Evolutionary conservation across 1,140 invertebrate species (phyloP), one percentile per base, ranked within the genome.

Genomic region (Zaprionus camerounensis): DNA sequence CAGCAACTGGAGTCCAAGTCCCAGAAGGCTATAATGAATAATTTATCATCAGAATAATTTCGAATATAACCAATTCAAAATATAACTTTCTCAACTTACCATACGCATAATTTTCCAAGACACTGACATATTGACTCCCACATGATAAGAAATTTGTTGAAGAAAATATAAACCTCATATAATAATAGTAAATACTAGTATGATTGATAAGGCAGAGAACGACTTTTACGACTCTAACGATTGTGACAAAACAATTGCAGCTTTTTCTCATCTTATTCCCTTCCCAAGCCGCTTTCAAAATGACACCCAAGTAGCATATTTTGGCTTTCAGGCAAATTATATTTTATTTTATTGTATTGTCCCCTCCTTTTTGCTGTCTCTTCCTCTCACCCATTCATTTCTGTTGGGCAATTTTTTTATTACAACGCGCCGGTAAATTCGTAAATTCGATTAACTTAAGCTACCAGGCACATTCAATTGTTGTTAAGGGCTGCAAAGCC

Each of bases 371-470:
- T 67, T 44, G n/a, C 5, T n/a, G 6, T 44, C n/a, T 44, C 6
- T 17, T 2, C 3, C 41, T 3, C 2, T 46, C 41, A 0, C 7
- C 15, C 15, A 9, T 20, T 17, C 12, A 13, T 34, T 34, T 44
- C 38, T 31, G 57, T 62, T 31, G 71, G 17, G 57, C 44, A 67
- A 56, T 69, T 62, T 74, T 71, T 71, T 71, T 70, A 71, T 75
- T 64, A 53, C 72, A 63, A 24, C 17, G 53, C 26, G 67, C 55
- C 67, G 36, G 38, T 44, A 51, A 61, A 71, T 68, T 66, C 62
- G 62, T 56, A 82, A 86, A 77, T 81, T 88, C 80, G 84, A 88
- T 81, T 88, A 83, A 71, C 70, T 71, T 84, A 84, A 84, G 78
- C 82, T 67, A 57, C 36, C 49, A 26, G 28, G 36, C 24, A 15